These are phyloP conservation scores for Aphaenogaster floridana DNA, from an alignment of 1,140 invertebrate species.

Conservation along the genomic window DNA sequence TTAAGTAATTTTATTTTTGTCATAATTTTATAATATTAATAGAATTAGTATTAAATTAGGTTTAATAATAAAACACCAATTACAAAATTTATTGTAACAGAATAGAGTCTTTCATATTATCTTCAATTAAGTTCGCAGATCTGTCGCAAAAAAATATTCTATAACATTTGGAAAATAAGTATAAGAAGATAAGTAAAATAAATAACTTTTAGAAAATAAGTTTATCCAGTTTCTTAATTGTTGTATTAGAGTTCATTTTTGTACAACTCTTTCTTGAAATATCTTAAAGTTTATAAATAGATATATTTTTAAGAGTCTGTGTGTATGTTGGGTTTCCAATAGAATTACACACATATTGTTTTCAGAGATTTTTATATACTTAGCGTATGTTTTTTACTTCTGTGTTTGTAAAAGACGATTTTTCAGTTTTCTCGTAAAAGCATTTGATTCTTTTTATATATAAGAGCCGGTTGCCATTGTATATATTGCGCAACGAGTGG, in stretches of 20 bases:
- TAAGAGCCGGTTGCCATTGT: not conserved
- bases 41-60: not conserved
- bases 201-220: not conserved
- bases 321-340: not conserved
- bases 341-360: not conserved
- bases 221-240: not conserved
- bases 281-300: not conserved
- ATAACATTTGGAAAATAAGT: too few relatives aligned
- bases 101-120: not conserved
- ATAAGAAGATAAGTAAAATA: too few relatives aligned
- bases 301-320: not conserved
- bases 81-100: not conserved
- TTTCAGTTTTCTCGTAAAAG: constrained; percentile 2
- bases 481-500: constrained; percentile 25
- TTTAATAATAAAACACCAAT: constrained; percentile 3
- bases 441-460: constrained; percentile 35
- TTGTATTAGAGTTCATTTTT: not conserved
- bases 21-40: not conserved
- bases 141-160: not conserved
- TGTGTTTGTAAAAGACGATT: not conserved
- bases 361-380: constrained; percentile 10
- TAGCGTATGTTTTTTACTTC: constrained; percentile 14
- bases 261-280: not conserved
- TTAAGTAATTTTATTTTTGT: not conserved
- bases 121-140: not conserved